Percentiles rank a stretch among this genome's conserved stretches.
These are phyloP conservation scores for Kryptolebias marmoratus DNA, from an alignment of 2,113 vertebrate species.

Conservation along the genomic window DNA sequence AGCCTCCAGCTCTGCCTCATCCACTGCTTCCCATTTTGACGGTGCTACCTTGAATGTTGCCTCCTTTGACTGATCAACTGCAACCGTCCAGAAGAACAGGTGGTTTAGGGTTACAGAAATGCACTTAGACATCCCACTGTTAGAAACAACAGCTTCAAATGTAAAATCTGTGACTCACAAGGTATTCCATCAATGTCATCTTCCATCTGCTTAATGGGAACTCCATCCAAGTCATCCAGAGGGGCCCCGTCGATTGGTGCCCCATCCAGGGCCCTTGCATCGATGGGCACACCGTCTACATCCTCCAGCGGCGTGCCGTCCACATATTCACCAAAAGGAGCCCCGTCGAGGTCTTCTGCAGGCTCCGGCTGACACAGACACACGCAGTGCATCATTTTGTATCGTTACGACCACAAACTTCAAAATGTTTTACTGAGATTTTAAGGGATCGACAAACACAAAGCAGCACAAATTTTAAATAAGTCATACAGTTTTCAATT, in stretches of 20 bases:
- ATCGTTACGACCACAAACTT: too few relatives aligned
- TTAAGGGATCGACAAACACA: too few relatives aligned
- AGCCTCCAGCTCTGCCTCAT: constrained; percentile 90
- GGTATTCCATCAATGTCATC: constrained; percentile 98
- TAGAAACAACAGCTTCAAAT: background rate
- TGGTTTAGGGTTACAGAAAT: background rate
- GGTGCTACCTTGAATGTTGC: constrained; percentile 96
- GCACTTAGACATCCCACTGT: background rate
- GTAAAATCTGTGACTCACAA: constrained; percentile 78
- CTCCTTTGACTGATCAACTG: constrained; percentile 85
- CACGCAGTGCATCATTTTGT: too few relatives aligned
- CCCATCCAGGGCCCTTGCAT: constrained; percentile 79
- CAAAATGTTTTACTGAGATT: too few relatives aligned
- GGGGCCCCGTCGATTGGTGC: constrained; percentile 82
- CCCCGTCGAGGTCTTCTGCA: constrained; percentile 91
- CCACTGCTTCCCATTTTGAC: constrained; percentile 98
- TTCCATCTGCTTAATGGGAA: constrained; percentile 92
- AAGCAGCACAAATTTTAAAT: too few relatives aligned
- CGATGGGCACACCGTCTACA: constrained; percentile 94
- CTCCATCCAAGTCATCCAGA: constrained; percentile 93
- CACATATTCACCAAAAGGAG: constrained; percentile 92
- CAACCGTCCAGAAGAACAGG: background rate
- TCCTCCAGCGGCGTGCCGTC: constrained; percentile 91
- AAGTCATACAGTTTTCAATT: too few relatives aligned
- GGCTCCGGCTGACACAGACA: constrained; percentile 59